Base-by-base conservation (phyloP, 2,888 invertebrate genomes). In the Syrphus vitripennis region DNA sequence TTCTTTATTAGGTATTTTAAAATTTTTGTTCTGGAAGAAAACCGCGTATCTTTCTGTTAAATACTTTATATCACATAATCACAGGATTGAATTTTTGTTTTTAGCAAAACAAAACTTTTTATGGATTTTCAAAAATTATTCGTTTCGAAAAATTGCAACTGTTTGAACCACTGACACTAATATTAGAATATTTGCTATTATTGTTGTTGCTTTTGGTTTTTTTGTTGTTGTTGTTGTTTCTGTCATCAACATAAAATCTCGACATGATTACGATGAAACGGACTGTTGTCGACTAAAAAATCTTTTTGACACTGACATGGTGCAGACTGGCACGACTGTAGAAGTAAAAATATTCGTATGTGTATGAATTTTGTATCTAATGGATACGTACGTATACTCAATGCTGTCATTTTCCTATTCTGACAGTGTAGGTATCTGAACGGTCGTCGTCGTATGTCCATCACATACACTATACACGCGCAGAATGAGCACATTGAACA, bases 241-340 rank as follows among this genome's bases (percentile, higher is more conserved):
- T 80, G 88, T 65, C 77, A 72, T 86, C 88, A 81, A 84, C 82
- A 83, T 87, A 87, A 74, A 83, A 76, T 88, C 80, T 90, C 90
- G 90, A 92, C 92, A 92, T 91, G 91, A 91, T 91, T 90, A 88
- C 91, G 90, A 91, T 90, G 90, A 90, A 91, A 90, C 91, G 90
- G 91, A 90, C 90, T 91, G 91, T 91, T 90, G 90, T 91, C 92
- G 91, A 92, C 92, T 91, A 91, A 92, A 92, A 91, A 90, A 91
- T 91, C 91, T 91, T 91, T 91, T 92, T 92, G 92, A 91, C 92
- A 91, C 92, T 91, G 91, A 92, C 92, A 91, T 90, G 90, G 90
- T 90, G 89, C 90, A 90, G 90, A 91, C 77, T 86, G 71, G 45
- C 42, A 45, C 42, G 61, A 75, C 69, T 69, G 82, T 81, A 21